Conservation (phyloP, 2,888 invertebrate genomes). For the Alviniconcha strummeri region DNA sequence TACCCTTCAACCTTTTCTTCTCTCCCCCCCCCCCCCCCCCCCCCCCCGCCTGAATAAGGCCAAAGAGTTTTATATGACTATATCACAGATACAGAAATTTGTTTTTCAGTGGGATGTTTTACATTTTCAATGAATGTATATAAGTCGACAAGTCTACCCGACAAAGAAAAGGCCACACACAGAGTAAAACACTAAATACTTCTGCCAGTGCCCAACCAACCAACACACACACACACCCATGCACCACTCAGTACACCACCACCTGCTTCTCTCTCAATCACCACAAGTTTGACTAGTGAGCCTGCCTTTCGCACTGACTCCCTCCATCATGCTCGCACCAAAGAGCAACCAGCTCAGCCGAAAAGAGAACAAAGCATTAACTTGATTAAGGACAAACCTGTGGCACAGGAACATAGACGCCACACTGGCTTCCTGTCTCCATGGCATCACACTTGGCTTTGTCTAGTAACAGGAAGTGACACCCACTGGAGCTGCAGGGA, state of each 20-base stretch:
- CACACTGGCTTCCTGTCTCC: conserved; percentile 31
- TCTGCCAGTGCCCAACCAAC: neutral
- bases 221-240: neutral
- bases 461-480: conserved; percentile 58
- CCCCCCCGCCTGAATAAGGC: no score
- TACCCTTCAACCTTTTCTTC: no score
- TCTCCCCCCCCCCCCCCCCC: no score
- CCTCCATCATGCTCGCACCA: neutral
- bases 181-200: neutral
- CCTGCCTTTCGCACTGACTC: no score
- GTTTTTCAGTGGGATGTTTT: no score
- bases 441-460: conserved; percentile 52
- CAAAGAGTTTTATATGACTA: no score
- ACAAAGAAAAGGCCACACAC: neutral
- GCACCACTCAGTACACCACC: neutral
- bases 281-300: no score
- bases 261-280: neutral
- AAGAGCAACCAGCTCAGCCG: neutral
- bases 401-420: conserved; percentile 38
- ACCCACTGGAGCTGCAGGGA: conserved; percentile 47
- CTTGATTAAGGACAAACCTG: conserved; percentile 32
- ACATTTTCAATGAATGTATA: no score
- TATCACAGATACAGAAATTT: no score
- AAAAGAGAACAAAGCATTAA: neutral
- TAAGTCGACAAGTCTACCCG: no score